Evolutionary conservation across 2,888 invertebrate species (phyloP), one percentile per base, ranked within the genome.

Genomic region (Meandrusa payeni): DNA sequence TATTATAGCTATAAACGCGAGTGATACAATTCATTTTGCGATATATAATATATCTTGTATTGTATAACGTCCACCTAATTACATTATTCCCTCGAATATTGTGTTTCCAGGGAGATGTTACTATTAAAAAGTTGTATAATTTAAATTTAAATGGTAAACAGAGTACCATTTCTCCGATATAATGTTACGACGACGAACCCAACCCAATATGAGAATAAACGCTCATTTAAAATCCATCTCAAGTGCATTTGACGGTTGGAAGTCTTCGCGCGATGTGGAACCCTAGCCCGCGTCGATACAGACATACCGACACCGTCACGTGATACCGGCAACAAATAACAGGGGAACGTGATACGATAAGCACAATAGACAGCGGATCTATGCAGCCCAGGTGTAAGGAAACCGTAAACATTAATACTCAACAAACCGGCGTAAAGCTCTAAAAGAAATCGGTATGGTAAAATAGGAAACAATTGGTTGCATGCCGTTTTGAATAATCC

Each of bases 401-500:
- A 24, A 24, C 7, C 12, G 7, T 26, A 24, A 42, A 29, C 9
- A 32, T 20, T 2, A 10, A 10, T 1, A 7, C 13, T 26, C 6
- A 27, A 13, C n/a, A 13, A 29, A 13, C n/a, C 27, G 11, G 4
- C 13, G 7, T 5, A 29, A 29, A 22, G 22, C 38, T 32, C 2
- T n/a, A 7, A 17, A 19, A n/a, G n/a, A n/a, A n/a, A n/a, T n/a
- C 15, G 9, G 15, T 7, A 2, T 15, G 29, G 3, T 5, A 29
- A 28, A 34, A 28, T 4, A 27, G 2, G 4, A 24, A 10, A 20
- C 2, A 20, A 20, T 27, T 19, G 4, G 2, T 20, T 10, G 9
- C 15, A 19, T 33, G 27, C 22, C n/a, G 24, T 20, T 27, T 15
- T 15, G 24, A 33, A 41, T 20, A 20, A 41, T 33, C 9, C 27